These are phyloP conservation scores for Vanessa tameamea DNA, from an alignment of 1,140 invertebrate species.

Conservation along the genomic window DNA sequence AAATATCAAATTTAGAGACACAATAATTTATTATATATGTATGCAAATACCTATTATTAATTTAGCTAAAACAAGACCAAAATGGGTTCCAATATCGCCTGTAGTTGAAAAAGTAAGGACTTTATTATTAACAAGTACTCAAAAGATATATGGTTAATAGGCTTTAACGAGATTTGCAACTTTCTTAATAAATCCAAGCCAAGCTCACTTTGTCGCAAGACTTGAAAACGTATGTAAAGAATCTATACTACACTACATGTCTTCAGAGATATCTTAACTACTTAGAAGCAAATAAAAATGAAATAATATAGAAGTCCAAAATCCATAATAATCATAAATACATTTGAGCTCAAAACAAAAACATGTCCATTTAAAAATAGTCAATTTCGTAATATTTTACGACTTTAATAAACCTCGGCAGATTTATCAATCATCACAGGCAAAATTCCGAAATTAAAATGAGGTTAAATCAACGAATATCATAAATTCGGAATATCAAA, in stretches of 20 bases:
- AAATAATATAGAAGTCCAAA: neutral
- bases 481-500: conserved; percentile 9
- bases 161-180: conserved; percentile 49
- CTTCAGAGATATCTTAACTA: conserved; percentile 22
- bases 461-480: neutral
- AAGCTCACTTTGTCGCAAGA: conserved; percentile 16
- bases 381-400: neutral
- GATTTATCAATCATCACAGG: neutral
- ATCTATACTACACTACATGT: conserved; percentile 29
- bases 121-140: conserved; percentile 50
- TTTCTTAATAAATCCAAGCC: conserved; percentile 54
- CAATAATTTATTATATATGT: no score
- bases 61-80: conserved; percentile 23
- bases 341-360: neutral
- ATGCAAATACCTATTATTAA: conserved; percentile 1
- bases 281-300: conserved; percentile 2
- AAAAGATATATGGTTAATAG: conserved; percentile 51
- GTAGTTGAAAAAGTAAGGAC: conserved; percentile 49
- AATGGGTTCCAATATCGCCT: conserved; percentile 42
- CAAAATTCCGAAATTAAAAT: neutral
- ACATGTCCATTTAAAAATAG: neutral
- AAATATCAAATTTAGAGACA: no score
- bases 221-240: conserved; percentile 24
- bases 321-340: neutral
- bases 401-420: neutral